Percentiles rank a stretch among this genome's conserved stretches.
phyloP scores from a whole-genome alignment of 2,888 invertebrate species.

The Netelia fuscicornis region DNA sequence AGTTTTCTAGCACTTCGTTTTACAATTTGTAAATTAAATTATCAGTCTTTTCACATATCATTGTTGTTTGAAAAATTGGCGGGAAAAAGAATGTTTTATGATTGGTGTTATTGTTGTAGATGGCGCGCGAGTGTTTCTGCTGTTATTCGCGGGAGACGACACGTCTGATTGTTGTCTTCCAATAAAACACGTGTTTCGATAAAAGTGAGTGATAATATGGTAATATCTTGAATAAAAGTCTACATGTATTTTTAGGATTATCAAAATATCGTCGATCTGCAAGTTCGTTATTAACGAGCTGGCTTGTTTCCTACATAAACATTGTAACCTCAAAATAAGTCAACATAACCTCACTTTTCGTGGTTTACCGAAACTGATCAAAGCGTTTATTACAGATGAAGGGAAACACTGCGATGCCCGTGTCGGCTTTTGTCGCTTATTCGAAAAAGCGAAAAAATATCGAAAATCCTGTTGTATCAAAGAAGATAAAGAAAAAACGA shows the following conservation, averaged over 20 bases:
- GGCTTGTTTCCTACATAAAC: not conserved
- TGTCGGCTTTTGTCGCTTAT: conserved; percentile 77
- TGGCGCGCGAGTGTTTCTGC: no score
- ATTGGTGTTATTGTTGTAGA: no score
- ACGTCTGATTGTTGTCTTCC: not conserved
- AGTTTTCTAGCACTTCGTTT: no score
- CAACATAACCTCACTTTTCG: conserved; percentile 4
- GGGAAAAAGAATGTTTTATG: no score
- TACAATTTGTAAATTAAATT: no score
- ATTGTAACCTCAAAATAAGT: not conserved
- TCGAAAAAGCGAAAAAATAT: conserved; percentile 68
- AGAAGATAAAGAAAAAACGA: conserved; percentile 63
- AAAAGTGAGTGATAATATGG: not conserved
- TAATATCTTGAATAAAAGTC: not conserved
- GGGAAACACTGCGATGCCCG: conserved; percentile 36
- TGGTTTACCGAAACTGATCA: not conserved
- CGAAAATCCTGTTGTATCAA: conserved; percentile 33
- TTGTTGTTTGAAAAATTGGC: no score
- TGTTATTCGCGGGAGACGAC: no score
- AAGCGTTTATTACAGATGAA: conserved; percentile 35
- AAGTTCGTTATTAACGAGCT: not conserved
- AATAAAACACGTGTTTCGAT: not conserved
- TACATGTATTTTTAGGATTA: not conserved
- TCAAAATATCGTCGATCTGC: not conserved
- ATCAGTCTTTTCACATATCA: no score